Conservation (phyloP, 2,797 vertebrate genomes). For the Oryzias sinensis region DNA sequence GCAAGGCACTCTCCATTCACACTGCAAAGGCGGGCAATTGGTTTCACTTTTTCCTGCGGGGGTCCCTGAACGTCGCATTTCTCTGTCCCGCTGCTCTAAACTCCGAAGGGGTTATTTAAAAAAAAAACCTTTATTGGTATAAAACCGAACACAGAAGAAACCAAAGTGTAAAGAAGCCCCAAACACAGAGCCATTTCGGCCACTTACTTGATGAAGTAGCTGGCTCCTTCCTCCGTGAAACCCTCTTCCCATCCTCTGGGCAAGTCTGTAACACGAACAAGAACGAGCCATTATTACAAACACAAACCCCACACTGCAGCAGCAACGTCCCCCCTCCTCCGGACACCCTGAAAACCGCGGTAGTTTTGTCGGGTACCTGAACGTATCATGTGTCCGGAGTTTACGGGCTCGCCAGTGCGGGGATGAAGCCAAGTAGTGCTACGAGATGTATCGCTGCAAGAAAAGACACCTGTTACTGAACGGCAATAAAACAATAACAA, state of each 20-base stretch:
- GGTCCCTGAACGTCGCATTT: conserved; percentile 30
- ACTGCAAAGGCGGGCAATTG: conserved; percentile 57
- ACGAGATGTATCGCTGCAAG: conserved; percentile 87
- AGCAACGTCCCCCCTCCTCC: conserved; percentile 1
- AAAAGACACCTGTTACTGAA: conserved; percentile 88
- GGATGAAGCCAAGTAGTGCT: conserved; percentile 95
- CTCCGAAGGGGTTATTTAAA: conserved; percentile 8
- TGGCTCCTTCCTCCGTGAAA: conserved; percentile 96
- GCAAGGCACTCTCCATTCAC: conserved; percentile 56
- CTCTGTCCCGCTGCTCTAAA: conserved; percentile 11
- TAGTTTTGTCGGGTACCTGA: conserved; percentile 82
- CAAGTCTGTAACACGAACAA: conserved; percentile 80
- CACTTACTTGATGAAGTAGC: conserved; percentile 98
- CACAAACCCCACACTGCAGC: conserved; percentile 35
- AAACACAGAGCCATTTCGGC: no score
- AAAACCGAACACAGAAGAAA: conserved; percentile 1
- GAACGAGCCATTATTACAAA: conserved; percentile 20
- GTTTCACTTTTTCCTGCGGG: conserved; percentile 42
- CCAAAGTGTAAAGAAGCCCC: no score
- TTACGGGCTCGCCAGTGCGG: conserved; percentile 92
- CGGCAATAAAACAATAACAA: conserved; percentile 29
- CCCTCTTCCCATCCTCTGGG: conserved; percentile 98
- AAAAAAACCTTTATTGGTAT: background rate
- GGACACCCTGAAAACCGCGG: conserved; percentile 15
- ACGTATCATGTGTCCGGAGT: conserved; percentile 97